Base-by-base conservation (phyloP, 2,797 vertebrate species). In the Tangara arthus region DNA sequence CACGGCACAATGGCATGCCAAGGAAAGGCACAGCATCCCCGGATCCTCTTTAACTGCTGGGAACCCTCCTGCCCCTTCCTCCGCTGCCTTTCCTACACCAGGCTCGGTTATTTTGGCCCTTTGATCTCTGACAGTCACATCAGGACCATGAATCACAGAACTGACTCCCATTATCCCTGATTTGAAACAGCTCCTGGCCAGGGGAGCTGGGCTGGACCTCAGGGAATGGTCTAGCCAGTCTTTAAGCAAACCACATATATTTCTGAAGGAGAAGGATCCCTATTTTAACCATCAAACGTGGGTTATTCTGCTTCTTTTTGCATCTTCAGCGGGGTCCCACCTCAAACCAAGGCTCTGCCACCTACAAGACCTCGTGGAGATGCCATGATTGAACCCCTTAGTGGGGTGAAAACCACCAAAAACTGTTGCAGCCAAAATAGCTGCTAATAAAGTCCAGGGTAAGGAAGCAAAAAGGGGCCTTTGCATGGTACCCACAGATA, bases 231-330 rank as follows among this genome's bases (percentile, higher is more conserved):
- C 78, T n/a, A 35, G 18, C 27, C 24, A 2, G 41, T 8, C 61
- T 86, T 57, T 61, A 35, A 24, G 60, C 19, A 42, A 64, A 61
- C 13, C 27, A 53, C 24, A 53, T 85, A 16, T 47, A 91, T n/a
- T 6, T 69, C 60, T 11, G 6, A 35, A 50, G 42, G 44, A 11
- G 21, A 81, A 85, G 2, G 35, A 41, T 32, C 28, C 7, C 4
- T 12, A 9, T 65, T 72, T 64, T 15, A 27, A 35, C 4, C 0
- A 0, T 15, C 37, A 59, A 27, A 47, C 22, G 12, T 0, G 0
- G n/a, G 27, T 39, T 59, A 2, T 49, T 56, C 22, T 24, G 2
- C 30, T 8, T 19, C 19, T 32, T 47, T 6, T 23, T 30, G 26
- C 6, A 7, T 9, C 63, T 8, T 35, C 66, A 37, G 52, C 4